Evolutionary conservation across 1,140 invertebrate genomes (phyloP).

Genomic region (Riptortus pedestris): DNA sequence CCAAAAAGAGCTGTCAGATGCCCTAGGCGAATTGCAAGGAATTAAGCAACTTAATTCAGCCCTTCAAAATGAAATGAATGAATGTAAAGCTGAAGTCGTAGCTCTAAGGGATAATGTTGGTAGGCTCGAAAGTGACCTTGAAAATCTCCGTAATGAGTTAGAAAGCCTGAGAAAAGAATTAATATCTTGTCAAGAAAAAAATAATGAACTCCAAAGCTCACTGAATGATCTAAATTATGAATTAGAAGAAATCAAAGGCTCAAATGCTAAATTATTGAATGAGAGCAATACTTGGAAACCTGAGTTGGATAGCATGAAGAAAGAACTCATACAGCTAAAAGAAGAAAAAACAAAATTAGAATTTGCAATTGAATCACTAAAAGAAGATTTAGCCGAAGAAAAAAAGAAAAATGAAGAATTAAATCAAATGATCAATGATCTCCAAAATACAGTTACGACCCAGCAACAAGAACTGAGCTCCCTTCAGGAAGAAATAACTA

Average conservation of each 20-base stretch:
- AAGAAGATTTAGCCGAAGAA: not conserved
- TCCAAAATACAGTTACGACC: not conserved
- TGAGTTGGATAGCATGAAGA: not conserved
- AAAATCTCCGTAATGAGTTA: not conserved
- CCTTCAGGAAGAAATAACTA: not conserved
- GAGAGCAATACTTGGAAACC: not conserved
- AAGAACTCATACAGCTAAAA: not conserved
- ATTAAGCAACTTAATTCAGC: not conserved
- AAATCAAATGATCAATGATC: not conserved
- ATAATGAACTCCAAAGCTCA: not conserved
- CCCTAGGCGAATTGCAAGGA: not conserved
- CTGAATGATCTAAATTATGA: conserved; percentile 4
- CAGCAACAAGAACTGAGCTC: not conserved
- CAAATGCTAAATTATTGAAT: not conserved
- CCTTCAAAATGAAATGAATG: not conserved
- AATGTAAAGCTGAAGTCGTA: not conserved
- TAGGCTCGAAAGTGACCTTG: not conserved
- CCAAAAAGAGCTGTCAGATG: not conserved
- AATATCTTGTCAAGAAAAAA: not conserved
- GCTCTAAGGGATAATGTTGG: not conserved
- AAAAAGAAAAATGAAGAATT: conserved; percentile 3
- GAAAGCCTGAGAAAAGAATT: conserved; percentile 1
- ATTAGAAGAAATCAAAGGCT: not conserved
- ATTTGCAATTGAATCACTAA: not conserved
- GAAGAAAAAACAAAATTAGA: not conserved